A percentile compares a stretch with the other conserved stretches of the same genome.
Conservation (phyloP, 2,113 vertebrate genomes). For the Notechis scutatus region DNA sequence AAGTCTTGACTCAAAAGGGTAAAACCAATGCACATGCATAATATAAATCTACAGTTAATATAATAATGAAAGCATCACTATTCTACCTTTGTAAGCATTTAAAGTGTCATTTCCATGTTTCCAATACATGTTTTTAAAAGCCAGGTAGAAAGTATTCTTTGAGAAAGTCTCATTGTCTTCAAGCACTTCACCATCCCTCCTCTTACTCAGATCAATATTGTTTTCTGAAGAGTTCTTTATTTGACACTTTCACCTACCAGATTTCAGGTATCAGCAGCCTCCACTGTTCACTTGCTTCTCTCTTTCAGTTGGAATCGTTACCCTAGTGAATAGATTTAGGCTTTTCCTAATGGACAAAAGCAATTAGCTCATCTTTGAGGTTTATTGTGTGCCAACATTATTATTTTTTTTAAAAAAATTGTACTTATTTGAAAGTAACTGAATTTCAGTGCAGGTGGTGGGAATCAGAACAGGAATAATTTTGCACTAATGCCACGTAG, state of each 20-base stretch:
- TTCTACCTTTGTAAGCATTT: not conserved
- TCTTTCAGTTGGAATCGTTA: constrained; percentile 62
- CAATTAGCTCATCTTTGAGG: constrained; percentile 60
- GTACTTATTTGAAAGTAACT: not conserved
- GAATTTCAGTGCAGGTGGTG: not conserved
- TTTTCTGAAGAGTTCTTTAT: constrained; percentile 66
- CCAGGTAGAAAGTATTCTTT: not conserved
- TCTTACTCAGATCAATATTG: constrained; percentile 55
- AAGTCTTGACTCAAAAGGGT: constrained; percentile 35
- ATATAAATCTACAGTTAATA: not conserved
- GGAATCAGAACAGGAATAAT: not conserved
- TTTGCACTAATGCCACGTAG: not conserved
- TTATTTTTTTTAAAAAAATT: not conserved
- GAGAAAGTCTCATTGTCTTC: not conserved
- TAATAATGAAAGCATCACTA: not conserved
- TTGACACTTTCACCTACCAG: constrained; percentile 65
- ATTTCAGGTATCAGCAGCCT: constrained; percentile 64
- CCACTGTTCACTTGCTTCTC: constrained; percentile 45
- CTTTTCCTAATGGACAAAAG: constrained; percentile 43
- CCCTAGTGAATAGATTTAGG: constrained; percentile 45
- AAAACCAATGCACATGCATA: not conserved
- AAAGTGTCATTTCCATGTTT: not conserved
- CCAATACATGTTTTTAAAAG: not conserved
- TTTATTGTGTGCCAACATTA: constrained; percentile 40
- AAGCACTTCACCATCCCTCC: constrained; percentile 26